Percentiles rank a stretch among this genome's conserved stretches.
Evolutionary conservation across 1,140 invertebrate genomes (phyloP).

Genomic region (Pararge aegeria): DNA sequence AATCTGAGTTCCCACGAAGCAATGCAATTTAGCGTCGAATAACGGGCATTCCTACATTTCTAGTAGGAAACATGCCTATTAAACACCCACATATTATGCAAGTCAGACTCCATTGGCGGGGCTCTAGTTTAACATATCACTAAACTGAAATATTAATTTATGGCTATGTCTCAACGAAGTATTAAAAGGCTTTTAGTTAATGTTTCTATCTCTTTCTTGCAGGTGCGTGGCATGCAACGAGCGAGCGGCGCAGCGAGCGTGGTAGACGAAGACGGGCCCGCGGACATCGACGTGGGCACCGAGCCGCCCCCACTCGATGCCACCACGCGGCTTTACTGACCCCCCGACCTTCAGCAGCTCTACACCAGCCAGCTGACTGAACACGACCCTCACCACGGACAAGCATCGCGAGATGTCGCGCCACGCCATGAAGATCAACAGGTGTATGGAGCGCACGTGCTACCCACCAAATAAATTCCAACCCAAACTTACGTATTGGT

Average conservation of each 20-base stretch:
- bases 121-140: not conserved
- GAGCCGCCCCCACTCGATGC: constrained; percentile 55
- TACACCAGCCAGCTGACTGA: not conserved
- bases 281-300: constrained; percentile 71
- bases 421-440: not conserved
- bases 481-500: too few relatives aligned
- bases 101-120: not conserved
- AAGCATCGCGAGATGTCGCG: not conserved
- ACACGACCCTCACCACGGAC: not conserved
- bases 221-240: constrained; percentile 56
- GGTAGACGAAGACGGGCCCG: constrained; percentile 53
- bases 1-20: not conserved
- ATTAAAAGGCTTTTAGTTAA: not conserved
- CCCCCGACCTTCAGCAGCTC: not conserved
- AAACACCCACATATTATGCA: not conserved
- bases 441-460: not conserved
- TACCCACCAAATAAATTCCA: not conserved
- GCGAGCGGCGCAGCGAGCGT: constrained; percentile 29
- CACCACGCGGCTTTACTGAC: constrained; percentile 48
- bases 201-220: constrained; percentile 14
- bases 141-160: too few relatives aligned
- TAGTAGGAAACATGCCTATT: not conserved
- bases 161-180: too few relatives aligned
- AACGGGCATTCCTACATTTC: not conserved
- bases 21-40: not conserved